A percentile compares a stretch with the other conserved stretches of the same genome.
These are phyloP conservation scores for Philhelius pedissequus DNA, from an alignment of 2,888 invertebrate genomes.

Conservation along the genomic window DNA sequence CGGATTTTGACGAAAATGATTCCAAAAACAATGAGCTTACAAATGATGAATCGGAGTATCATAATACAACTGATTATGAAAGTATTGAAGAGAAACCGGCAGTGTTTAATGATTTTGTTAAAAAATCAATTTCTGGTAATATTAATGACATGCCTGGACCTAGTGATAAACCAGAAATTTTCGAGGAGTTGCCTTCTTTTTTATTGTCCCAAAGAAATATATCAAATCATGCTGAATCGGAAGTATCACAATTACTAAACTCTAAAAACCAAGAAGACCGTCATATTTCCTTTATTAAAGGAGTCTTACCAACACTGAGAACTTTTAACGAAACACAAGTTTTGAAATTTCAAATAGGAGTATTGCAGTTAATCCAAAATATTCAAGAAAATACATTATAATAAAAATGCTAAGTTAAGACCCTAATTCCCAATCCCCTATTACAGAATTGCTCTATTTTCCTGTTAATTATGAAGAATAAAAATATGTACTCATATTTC, in stretches of 20 bases:
- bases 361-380: background rate
- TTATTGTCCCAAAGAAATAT: background rate
- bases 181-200: background rate
- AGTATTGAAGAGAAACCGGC: background rate
- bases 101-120: background rate
- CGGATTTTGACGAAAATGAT: background rate
- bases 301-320: background rate
- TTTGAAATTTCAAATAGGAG: conserved; percentile 10
- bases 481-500: no score
- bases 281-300: conserved; percentile 7
- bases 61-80: background rate
- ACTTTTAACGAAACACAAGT: conserved; percentile 3
- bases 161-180: background rate
- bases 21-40: background rate
- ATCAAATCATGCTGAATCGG: background rate
- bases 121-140: background rate
- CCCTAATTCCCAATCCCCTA: no score
- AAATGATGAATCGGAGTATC: background rate
- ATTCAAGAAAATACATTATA: background rate
- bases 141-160: background rate
- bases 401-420: no score
- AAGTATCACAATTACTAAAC: background rate
- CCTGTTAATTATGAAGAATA: no score
- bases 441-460: no score
- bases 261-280: background rate